Evolutionary conservation across 2,888 invertebrate genomes (phyloP).

Genomic region (Macropis europaea): DNA sequence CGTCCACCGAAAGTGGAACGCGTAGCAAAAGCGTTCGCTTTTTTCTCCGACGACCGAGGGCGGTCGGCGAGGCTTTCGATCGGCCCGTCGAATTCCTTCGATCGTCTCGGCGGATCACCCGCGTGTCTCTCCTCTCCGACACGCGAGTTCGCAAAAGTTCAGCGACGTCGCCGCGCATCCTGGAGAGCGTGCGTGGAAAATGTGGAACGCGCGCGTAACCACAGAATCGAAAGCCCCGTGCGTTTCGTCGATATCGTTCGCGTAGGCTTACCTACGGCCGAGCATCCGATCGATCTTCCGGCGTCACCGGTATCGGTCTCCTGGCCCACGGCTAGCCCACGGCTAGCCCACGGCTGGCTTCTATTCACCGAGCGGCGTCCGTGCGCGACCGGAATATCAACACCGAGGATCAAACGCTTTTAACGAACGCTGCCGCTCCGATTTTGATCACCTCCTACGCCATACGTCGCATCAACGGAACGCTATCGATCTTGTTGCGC

Average conservation of each 20-base stretch:
- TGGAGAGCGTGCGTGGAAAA: conserved; percentile 37
- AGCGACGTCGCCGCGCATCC: conserved; percentile 56
- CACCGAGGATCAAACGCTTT: conserved; percentile 70
- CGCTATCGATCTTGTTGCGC: conserved; percentile 43
- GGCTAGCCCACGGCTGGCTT: conserved; percentile 43
- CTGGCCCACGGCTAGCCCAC: conserved; percentile 45
- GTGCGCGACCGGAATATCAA: conserved; percentile 72
- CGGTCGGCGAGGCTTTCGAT: neutral
- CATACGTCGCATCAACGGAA: conserved; percentile 42
- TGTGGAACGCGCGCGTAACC: conserved; percentile 52
- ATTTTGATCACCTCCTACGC: conserved; percentile 51
- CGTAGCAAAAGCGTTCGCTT: conserved; percentile 32
- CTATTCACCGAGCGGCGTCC: conserved; percentile 63
- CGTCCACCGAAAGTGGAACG: conserved; percentile 64
- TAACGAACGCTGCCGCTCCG: conserved; percentile 59
- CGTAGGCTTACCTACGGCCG: conserved; percentile 56
- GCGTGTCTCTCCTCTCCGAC: too few species aligned
- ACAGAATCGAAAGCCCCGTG: conserved; percentile 8
- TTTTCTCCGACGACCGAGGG: neutral
- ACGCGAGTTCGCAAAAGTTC: conserved; percentile 51
- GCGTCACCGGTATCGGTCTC: conserved; percentile 52
- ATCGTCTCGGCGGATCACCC: too few species aligned
- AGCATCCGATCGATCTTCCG: conserved; percentile 69
- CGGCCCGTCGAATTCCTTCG: neutral
- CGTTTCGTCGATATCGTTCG: conserved; percentile 58